phyloP scores from a whole-genome alignment of 1,140 invertebrate genomes.

The Fopius arisanus region DNA sequence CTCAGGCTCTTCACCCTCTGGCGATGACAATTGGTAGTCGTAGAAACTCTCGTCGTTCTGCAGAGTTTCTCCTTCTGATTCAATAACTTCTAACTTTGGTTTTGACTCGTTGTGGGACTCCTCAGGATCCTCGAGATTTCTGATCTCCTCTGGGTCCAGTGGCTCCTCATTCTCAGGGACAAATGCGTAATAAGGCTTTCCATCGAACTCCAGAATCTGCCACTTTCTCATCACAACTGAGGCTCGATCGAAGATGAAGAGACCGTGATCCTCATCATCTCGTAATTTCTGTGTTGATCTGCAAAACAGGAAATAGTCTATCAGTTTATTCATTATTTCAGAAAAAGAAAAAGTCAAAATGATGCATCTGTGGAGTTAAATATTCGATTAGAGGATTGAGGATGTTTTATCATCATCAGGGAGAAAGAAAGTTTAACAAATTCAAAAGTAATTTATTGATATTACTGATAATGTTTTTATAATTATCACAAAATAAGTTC shows the following conservation, averaged over 20 bases:
- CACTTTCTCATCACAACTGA: slow-evolving; percentile 62
- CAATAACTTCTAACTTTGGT: not conserved
- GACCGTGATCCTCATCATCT: slow-evolving; percentile 44
- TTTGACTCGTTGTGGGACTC: slow-evolving; percentile 26
- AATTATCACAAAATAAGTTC: not conserved
- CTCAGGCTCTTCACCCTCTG: slow-evolving; percentile 4
- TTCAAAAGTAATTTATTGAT: too few relatives aligned
- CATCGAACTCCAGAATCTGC: slow-evolving; percentile 63
- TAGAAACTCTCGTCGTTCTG: slow-evolving; percentile 33
- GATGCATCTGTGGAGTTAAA: not conserved
- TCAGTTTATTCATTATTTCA: not conserved
- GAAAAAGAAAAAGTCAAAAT: not conserved
- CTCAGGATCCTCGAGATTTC: slow-evolving; percentile 47
- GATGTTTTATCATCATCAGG: not conserved
- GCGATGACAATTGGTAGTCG: slow-evolving; percentile 16
- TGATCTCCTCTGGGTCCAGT: slow-evolving; percentile 43
- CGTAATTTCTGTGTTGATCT: slow-evolving; percentile 37
- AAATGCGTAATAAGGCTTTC: slow-evolving; percentile 61
- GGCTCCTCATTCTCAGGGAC: slow-evolving; percentile 55
- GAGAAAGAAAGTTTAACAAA: not conserved
- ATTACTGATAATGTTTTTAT: too few relatives aligned
- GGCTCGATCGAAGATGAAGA: slow-evolving; percentile 59
- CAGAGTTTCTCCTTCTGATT: slow-evolving; percentile 15
- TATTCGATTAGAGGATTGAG: not conserved
- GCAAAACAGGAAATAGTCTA: not conserved